These are phyloP conservation scores for Leptoclinus maculatus DNA, from an alignment of 2,797 vertebrate species.

Conservation along the genomic window DNA sequence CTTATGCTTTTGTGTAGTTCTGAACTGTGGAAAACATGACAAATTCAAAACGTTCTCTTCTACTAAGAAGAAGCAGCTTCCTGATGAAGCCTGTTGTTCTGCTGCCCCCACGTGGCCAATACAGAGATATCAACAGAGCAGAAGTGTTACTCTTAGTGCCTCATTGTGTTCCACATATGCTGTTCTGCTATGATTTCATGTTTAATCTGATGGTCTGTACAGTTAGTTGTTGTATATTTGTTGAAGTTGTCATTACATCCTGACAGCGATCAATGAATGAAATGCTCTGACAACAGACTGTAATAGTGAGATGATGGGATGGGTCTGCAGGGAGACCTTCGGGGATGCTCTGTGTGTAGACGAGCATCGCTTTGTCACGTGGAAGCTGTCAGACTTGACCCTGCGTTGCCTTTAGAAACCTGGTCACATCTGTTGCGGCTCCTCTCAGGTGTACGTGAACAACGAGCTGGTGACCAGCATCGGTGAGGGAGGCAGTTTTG, in stretches of 20 bases:
- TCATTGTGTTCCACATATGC: too few relatives aligned
- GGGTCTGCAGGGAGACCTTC: too few relatives aligned
- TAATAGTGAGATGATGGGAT: not conserved
- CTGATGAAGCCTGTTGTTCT: not conserved
- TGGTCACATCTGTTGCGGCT: not conserved
- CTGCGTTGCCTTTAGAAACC: not conserved
- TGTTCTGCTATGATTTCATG: too few relatives aligned
- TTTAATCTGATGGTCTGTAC: too few relatives aligned
- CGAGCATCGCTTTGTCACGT: not conserved
- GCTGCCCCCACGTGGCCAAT: not conserved
- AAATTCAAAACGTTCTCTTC: not conserved
- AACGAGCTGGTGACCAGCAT: conserved; percentile 92
- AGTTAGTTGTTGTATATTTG: too few relatives aligned
- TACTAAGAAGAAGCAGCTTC: not conserved
- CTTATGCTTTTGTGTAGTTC: not conserved
- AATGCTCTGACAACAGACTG: too few relatives aligned
- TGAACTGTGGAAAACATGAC: not conserved
- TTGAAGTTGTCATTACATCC: too few relatives aligned
- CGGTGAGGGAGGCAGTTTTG: conserved; percentile 92
- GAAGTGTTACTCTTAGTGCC: too few relatives aligned
- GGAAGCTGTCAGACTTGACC: not conserved
- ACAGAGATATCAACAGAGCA: too few relatives aligned
- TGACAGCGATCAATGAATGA: too few relatives aligned
- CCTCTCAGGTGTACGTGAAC: conserved; percentile 88
- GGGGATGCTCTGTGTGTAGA: not conserved